These are phyloP conservation scores for Nemoura dubitans DNA, from an alignment of 2,888 invertebrate species.

Conservation along the genomic window DNA sequence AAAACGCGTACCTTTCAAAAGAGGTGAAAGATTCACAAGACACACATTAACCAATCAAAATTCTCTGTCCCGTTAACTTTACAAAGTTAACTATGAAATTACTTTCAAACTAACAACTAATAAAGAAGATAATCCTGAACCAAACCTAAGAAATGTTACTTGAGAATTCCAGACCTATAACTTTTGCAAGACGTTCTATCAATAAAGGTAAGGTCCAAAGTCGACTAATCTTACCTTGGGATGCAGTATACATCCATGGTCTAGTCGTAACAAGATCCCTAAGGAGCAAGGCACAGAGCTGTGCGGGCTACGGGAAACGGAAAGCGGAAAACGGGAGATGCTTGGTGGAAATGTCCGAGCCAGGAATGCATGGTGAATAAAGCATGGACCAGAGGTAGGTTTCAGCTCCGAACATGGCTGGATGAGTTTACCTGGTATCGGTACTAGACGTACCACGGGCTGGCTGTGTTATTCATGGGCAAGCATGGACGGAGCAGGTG, in stretches of 20 bases:
- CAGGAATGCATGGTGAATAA: neutral
- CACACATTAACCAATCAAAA: too few species aligned
- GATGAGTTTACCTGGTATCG: neutral
- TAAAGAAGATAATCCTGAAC: neutral
- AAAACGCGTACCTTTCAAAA: too few species aligned
- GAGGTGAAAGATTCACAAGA: too few species aligned
- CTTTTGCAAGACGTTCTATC: neutral
- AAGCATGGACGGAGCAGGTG: neutral
- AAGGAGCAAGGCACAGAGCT: neutral
- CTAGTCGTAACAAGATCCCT: neutral
- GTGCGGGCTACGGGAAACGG: too few species aligned
- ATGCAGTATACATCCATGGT: neutral
- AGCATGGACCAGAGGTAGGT: neutral
- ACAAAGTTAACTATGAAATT: too few species aligned
- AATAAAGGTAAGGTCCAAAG: neutral
- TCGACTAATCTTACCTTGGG: neutral
- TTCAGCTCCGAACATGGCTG: neutral
- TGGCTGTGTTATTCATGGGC: neutral
- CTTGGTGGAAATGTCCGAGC: neutral
- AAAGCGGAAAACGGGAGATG: neutral
- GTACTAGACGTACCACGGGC: neutral
- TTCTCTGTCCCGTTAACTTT: too few species aligned
- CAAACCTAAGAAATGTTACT: neutral
- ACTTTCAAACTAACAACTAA: neutral
- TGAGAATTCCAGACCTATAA: neutral